Percentiles rank a stretch among this genome's conserved stretches.
These are phyloP conservation scores for Dendrolimus kikuchii DNA, from an alignment of 1,140 invertebrate species.

Conservation along the genomic window DNA sequence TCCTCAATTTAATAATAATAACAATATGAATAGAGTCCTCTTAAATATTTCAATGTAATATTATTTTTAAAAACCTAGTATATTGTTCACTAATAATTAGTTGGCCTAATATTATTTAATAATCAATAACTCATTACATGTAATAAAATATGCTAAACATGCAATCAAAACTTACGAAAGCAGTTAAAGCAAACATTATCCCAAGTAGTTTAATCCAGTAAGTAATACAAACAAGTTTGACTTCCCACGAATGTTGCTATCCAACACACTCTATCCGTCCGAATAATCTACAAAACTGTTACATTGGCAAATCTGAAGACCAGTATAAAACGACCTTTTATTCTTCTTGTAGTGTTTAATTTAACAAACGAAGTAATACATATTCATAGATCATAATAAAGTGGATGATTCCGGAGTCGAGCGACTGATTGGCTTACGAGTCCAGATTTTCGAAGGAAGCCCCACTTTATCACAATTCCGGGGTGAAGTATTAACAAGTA, in stretches of 20 bases:
- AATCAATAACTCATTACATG: no score
- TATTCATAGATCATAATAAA: slow-evolving; percentile 33
- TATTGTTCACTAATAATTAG: no score
- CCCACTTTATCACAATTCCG: slow-evolving; percentile 39
- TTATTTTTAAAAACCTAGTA: no score
- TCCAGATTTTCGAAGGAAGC: slow-evolving; percentile 30
- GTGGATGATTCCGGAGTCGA: slow-evolving; percentile 28
- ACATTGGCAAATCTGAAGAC: slow-evolving; percentile 25
- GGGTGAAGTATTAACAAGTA: slow-evolving; percentile 67
- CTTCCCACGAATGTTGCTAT: slow-evolving; percentile 24
- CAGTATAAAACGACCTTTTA: slow-evolving; percentile 21
- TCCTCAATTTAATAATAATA: no score
- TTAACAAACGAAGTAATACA: slow-evolving; percentile 21
- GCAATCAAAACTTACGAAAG: slow-evolving; percentile 9
- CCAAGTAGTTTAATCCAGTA: slow-evolving; percentile 58
- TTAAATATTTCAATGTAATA: no score
- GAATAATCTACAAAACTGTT: slow-evolving; percentile 35
- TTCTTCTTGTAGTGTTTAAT: slow-evolving; percentile 10
- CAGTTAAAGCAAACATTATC: slow-evolving; percentile 35
- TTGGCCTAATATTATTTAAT: no score
- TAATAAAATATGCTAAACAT: neutral
- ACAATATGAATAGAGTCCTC: no score
- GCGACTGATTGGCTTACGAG: slow-evolving; percentile 22
- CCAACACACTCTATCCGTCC: slow-evolving; percentile 21
- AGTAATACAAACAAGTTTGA: slow-evolving; percentile 66